Base-by-base conservation (phyloP, 2,113 vertebrate species). In the Neolamprologus caudopunctatus region DNA sequence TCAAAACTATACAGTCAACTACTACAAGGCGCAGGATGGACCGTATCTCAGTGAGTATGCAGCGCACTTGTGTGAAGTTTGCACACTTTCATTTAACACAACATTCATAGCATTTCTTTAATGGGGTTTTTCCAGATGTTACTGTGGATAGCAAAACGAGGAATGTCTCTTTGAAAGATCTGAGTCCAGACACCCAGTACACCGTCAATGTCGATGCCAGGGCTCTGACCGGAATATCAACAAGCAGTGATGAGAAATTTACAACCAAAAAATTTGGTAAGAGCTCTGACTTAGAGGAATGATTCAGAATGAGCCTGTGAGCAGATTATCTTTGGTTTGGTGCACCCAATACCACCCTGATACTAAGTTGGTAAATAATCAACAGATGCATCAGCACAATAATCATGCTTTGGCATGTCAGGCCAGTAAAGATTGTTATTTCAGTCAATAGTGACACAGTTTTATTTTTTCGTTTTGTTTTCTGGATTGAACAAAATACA, bases 221-320 rank as follows among this genome's bases (percentile, higher is more conserved):
- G 47, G 97, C 96, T 63, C 57, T 3, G 4, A 97, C 91, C 40
- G 97, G 97, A 19, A 93, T 91, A 2, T 85, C 14, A 9, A 94
- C 2, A 1, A 96, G 97, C 85, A 83, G 9, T 1, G 45, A 2
- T 2, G 91, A 89, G 47, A 63, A 66, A 16, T 98, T 98, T 88
- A 96, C 50, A 66, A 98, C 97, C n/a, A 91, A 90, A 14, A 94
- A 85, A 83, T 19, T 97, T 26, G 94, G 98, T 99, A 94, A 40
- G 16, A 5, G 53, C 50, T 35, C 24, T 47, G 16, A 28, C 24
- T 26, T n/a, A 28, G 16, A 75, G 71, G 42, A 47, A 47, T 17
- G 24, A 19, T 31, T 31, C 24, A 31, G 9, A 50, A 78, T 78
- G 16, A 78, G 7, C 26, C 16, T n/a, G 26, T 19, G 73, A 51